Evolutionary conservation across 2,113 vertebrate genomes (phyloP), one percentile per base, ranked within the genome.

Genomic region (Seriola rivoliana): DNA sequence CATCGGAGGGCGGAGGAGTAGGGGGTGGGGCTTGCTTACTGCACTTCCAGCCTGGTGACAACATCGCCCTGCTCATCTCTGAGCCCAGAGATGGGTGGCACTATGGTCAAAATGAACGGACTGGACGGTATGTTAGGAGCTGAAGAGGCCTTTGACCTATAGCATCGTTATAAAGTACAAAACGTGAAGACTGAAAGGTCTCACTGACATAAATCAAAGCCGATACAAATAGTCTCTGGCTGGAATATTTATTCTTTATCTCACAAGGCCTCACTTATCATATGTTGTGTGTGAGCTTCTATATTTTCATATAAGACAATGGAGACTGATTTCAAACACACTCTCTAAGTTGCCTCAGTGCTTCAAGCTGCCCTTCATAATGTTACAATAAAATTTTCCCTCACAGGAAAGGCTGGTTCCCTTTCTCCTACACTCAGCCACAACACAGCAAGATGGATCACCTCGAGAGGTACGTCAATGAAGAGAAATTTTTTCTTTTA

Each of bases 361-460:
- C 12, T 63, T 54, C 11, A 74, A 32, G 21, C 48, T 29, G 5
- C 44, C 0, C 3, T 72, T 67, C 44, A 66, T 57, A 21, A 16
- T 55, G 19, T 16, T 44, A 36, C 12, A n/a, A 8, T 29, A 19
- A 58, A 8, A 14, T 57, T 59, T 71, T 87, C 40, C 87, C 54
- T 79, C 25, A 50, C 88, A 96, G 96, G 89, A 96, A 96, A 95
- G 96, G 96, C 89, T 97, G 96, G 96, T 97, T 97, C 89, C 96
- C 96, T 64, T 96, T 96, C 90, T 95, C 96, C 75, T 97, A 97
- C 91, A 97, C 96, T 59, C 95, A 96, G 55, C 91, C 95, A 1
- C 88, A 93, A 19, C 90, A 91, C n/a, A 91, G 85, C 66, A 87
- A 81, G 68, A 52, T 81, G 1, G 95, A 95, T 65, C 92, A 93